Conservation (phyloP, 2,888 invertebrate species). For the Neoascia interrupta region DNA sequence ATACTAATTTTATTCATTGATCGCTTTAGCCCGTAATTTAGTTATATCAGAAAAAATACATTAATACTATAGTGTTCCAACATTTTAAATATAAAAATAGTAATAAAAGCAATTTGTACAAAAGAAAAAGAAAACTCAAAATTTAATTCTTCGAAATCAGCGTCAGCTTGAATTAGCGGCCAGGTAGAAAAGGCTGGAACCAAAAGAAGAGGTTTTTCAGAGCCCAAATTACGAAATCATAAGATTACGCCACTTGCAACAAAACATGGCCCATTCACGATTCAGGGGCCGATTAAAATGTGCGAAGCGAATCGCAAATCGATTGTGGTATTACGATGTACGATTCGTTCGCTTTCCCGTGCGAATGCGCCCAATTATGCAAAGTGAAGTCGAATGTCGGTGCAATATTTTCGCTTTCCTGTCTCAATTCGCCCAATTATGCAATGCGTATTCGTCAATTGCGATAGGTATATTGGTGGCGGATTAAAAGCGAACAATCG, state of each 20-base stretch:
- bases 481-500: no score
- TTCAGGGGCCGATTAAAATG: no score
- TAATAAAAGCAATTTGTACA: no score
- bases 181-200: neutral
- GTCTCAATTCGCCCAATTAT: no score
- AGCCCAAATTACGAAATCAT: neutral
- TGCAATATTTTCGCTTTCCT: no score
- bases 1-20: conserved; percentile 38
- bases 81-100: conserved; percentile 42
- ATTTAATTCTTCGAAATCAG: neutral
- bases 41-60: conserved; percentile 55
- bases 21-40: conserved; percentile 57
- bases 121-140: neutral
- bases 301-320: no score
- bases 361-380: no score
- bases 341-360: no score
- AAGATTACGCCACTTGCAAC: neutral
- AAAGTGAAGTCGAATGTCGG: no score
- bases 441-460: no score
- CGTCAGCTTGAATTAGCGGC: neutral
- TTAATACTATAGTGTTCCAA: conserved; percentile 56
- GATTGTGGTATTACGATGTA: no score
- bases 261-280: neutral
- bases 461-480: no score
- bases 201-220: neutral